These are phyloP conservation scores for Scaptomyza caliginosa DNA, from an alignment of 2,888 invertebrate genomes.

Conservation along the genomic window DNA sequence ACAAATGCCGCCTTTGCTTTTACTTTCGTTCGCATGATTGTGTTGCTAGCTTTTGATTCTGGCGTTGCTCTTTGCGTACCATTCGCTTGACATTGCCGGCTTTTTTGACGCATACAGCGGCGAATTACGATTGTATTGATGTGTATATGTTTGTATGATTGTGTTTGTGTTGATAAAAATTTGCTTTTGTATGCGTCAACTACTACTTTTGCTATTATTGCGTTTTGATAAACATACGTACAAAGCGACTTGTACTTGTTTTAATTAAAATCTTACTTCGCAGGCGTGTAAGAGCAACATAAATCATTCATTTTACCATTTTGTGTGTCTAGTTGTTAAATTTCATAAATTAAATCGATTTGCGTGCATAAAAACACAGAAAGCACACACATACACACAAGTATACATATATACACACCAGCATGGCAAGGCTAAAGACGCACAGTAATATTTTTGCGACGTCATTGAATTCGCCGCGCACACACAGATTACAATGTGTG, in stretches of 20 bases:
- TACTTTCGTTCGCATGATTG: constrained; percentile 69
- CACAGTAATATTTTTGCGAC: constrained; percentile 71
- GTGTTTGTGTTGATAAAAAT: constrained; percentile 38
- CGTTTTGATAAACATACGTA: constrained; percentile 44
- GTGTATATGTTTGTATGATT: constrained; percentile 5
- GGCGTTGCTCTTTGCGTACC: constrained; percentile 32
- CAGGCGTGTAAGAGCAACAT: constrained; percentile 27
- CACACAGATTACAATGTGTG: constrained; percentile 30
- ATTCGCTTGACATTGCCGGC: constrained; percentile 57
- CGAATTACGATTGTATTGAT: constrained; percentile 39
- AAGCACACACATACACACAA: constrained; percentile 21
- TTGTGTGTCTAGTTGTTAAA: constrained; percentile 33
- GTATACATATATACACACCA: constrained; percentile 10
- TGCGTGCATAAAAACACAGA: constrained; percentile 52
- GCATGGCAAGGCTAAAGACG: constrained; percentile 44
- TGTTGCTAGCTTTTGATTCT: constrained; percentile 33
- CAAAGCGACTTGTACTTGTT: constrained; percentile 17
- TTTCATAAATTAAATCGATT: constrained; percentile 69
- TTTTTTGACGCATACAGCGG: constrained; percentile 54
- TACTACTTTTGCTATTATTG: constrained; percentile 39
- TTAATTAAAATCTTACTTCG: constrained; percentile 47
- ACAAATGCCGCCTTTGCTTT: constrained; percentile 52
- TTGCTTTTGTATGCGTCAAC: constrained; percentile 18
- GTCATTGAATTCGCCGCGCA: constrained; percentile 80
- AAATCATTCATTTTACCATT: constrained; percentile 8